Base-by-base conservation (phyloP, 2,888 invertebrate species). In the Meiosimyza platycephala region DNA sequence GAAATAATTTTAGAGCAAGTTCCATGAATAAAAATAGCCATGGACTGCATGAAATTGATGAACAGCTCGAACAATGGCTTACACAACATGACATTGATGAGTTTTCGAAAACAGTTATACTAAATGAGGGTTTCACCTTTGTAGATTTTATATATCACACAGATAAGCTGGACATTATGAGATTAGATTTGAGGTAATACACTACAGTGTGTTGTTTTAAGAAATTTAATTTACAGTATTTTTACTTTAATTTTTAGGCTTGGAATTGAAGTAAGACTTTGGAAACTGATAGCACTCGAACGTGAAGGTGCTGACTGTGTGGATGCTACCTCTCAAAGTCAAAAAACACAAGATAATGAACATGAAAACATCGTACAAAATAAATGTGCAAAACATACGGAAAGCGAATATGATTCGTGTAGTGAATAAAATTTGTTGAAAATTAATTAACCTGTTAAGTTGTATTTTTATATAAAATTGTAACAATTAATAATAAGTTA, bases 241-340 rank as follows among this genome's bases (percentile, higher is more conserved):
- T 33, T 52, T 55, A 6, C 1, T 18, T 48, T 33, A 48, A 12
- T 76, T 73, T 78, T 80, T 84, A 94, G 94, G 84, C 93, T 94
- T 69, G 96, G 96, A 55, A 90, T 94, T 33, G 94, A 96, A 84
- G 90, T 96, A 63, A 91, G 93, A 71, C 88, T 97, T 76, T 97
- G 97, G 97, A 92, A 93, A 75, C 93, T 94, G 0, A 92, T 97
- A 71, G 86, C 90, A 73, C 79, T 79, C 76, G 83, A 84, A 62
- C 82, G 85, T 71, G 78, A 76, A 64, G 79, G 78, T 72, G 72
- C 77, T 9, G 76, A 80, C 9, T 76, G 79, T 57, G 72, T 80
- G 51, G 80, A 79, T 33, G 54, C 70, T 47, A 64, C 73, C 73
- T 74, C 65, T 15, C 64, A 69, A 54, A 72, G 63, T 28, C 68